phyloP scores from a whole-genome alignment of 2,113 vertebrate genomes.

The Casuarius casuarius region DNA sequence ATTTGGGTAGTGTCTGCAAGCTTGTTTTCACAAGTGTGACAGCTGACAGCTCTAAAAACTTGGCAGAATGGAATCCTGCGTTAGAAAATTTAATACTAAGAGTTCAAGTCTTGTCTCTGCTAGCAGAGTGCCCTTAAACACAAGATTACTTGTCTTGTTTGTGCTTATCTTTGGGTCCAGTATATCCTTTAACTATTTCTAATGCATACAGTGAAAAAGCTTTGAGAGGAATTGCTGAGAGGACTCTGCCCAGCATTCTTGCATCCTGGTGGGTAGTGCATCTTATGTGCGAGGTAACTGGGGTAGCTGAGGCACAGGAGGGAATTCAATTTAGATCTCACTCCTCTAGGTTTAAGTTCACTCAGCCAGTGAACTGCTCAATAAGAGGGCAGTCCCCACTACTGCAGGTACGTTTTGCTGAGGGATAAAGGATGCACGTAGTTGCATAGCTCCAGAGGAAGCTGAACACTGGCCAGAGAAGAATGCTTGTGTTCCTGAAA shows the following conservation, averaged over 20 bases:
- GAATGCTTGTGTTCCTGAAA: not conserved
- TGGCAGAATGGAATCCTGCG: not conserved
- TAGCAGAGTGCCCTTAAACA: not conserved
- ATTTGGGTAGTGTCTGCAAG: not conserved
- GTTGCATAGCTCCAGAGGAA: not conserved
- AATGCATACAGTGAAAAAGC: not conserved
- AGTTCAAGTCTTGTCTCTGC: not conserved
- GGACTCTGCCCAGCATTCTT: not conserved
- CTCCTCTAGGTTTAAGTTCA: not conserved
- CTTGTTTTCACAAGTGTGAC: not conserved
- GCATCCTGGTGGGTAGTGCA: not conserved
- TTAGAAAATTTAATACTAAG: not conserved
- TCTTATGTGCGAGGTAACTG: not conserved
- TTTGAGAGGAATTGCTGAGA: not conserved
- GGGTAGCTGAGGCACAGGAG: not conserved
- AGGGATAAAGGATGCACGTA: not conserved
- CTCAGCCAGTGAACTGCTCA: not conserved
- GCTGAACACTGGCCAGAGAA: not conserved
- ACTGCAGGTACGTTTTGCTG: not conserved
- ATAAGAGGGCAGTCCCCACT: not conserved
- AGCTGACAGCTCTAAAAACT: not conserved
- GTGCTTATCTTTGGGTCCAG: not conserved
- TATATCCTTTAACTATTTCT: not conserved
- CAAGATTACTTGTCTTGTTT: not conserved
- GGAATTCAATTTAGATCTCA: not conserved